phyloP scores from a whole-genome alignment of 2,888 invertebrate species.

The Trichopoda pennipes region DNA sequence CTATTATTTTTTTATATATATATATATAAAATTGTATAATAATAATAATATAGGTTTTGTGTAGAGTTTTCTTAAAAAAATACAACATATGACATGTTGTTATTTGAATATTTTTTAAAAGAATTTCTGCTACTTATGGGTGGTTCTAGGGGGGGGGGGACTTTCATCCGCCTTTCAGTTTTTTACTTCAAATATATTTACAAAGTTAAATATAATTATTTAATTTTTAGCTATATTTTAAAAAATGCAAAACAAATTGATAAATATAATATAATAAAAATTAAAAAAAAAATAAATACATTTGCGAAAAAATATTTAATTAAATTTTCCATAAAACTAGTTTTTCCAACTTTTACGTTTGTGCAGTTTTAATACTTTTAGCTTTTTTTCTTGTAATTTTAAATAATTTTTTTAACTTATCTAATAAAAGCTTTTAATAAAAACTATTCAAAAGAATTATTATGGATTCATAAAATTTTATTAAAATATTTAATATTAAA shows the following conservation, averaged over 20 bases:
- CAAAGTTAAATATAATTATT: conserved; percentile 49
- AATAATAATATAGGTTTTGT: conserved; percentile 64
- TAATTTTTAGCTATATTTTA: conserved; percentile 4
- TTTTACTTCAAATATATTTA: conserved; percentile 72
- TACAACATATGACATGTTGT: conserved; percentile 44
- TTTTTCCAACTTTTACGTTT: too few species aligned
- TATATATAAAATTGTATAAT: conserved; percentile 68
- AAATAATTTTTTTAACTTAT: too few species aligned
- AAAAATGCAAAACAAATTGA: neutral
- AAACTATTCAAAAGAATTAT: too few species aligned
- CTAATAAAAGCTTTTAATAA: too few species aligned
- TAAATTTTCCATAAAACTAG: too few species aligned
- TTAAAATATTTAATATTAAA: too few species aligned
- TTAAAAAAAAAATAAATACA: neutral
- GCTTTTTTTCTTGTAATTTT: too few species aligned
- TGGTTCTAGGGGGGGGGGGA: conserved; percentile 78
- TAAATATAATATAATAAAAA: neutral
- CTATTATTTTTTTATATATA: conserved; percentile 53
- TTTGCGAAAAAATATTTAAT: too few species aligned
- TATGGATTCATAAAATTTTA: too few species aligned
- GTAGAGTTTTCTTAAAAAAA: conserved; percentile 65
- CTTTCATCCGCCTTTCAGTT: conserved; percentile 79
- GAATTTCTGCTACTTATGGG: conserved; percentile 69
- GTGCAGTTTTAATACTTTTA: too few species aligned
- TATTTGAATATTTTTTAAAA: conserved; percentile 57